Conservation (phyloP, 2,888 invertebrate species). For the Keiferia lycopersicella region DNA sequence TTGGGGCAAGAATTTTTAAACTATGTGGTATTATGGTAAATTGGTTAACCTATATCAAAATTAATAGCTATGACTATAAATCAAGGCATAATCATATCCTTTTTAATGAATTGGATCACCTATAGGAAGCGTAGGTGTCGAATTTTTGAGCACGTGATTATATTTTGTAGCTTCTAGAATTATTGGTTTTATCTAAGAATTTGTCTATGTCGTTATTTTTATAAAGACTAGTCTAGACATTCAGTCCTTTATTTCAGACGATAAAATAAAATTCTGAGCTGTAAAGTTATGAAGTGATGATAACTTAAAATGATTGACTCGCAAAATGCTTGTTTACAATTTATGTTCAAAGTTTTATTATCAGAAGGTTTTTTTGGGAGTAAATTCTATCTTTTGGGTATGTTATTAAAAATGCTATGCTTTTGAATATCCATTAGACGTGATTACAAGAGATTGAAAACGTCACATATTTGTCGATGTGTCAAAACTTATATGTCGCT, state of each 20-base stretch:
- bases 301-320: neutral
- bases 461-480: too few species aligned
- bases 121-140: conserved; percentile 38
- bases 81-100: conserved; percentile 43
- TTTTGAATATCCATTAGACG: too few species aligned
- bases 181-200: neutral
- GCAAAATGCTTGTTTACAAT: too few species aligned
- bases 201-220: neutral
- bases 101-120: conserved; percentile 33
- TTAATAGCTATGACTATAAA: conserved; percentile 41
- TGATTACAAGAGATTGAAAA: too few species aligned
- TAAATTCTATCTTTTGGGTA: too few species aligned
- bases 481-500: too few species aligned
- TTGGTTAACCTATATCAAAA: conserved; percentile 41
- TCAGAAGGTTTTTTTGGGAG: too few species aligned
- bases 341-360: too few species aligned
- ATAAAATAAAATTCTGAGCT: conserved; percentile 2
- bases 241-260: neutral
- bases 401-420: too few species aligned
- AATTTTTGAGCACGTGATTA: conserved; percentile 40
- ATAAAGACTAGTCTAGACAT: conserved; percentile 1
- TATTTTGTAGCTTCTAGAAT: too few species aligned
- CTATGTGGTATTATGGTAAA: conserved; percentile 28
- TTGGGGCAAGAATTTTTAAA: conserved; percentile 21
- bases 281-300: conserved; percentile 4